Evolutionary conservation across 2,888 invertebrate species (phyloP), one percentile per base, ranked within the genome.

Genomic region (Trichacis sp.): DNA sequence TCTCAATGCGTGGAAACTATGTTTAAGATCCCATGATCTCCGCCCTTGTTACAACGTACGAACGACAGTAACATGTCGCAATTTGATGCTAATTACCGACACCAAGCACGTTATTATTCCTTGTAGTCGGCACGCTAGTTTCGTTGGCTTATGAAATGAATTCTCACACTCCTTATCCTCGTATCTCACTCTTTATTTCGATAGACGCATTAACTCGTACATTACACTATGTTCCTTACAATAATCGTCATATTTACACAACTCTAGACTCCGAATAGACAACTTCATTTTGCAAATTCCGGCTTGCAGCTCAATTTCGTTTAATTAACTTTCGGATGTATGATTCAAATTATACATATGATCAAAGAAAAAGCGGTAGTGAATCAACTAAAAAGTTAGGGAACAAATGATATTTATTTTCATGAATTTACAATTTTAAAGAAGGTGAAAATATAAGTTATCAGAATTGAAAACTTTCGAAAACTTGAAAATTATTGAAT

Each of bases 91-190:
- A 82, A 83, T 83, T 81, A 79, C 75, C 72, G 62, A 68, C 74
- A 63, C 73, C 66, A 74, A 71, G 64, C 70, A 71, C 67, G 66
- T 77, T 75, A 76, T 76, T 78, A 76, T 77, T 77, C 73, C 48
- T 64, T 69, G 71, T 8, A 68, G 58, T 52, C 59, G 57, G 43
- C 42, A 54, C 36, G 54, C 64, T 40, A 51, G 61, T 73, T 75
- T 73, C 72, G 71, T 70, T 63, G 71, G 72, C 72, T 82, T 83
- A 74, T 74, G 79, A 83, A 83, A 83, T 81, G 61, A 79, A 77
- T 82, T 83, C 81, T 80, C 83, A 83, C 82, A 81, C 77, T 69
- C 53, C 45, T 43, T 76, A 71, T 77, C 71, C 64, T 72, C 65
- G 51, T 60, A 74, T 76, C 71, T 72, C 63, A 52, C 69, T 77